phyloP scores from a whole-genome alignment of 2,797 vertebrate species.

The Gouania willdenowi region DNA sequence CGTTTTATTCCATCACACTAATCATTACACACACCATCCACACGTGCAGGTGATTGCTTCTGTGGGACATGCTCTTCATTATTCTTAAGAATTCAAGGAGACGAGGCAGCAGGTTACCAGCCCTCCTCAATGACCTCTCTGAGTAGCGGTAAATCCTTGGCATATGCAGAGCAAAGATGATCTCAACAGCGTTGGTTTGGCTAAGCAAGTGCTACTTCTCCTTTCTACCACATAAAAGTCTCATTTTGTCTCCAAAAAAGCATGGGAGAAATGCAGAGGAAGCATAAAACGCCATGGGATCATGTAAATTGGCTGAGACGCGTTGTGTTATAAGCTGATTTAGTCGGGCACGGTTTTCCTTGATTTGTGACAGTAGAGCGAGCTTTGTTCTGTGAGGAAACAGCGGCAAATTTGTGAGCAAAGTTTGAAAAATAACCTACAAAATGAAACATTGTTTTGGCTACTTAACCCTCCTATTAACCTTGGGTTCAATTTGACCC shows the following conservation, averaged over 20 bases:
- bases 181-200: neutral
- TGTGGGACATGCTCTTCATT: constrained; percentile 35
- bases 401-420: constrained; percentile 5
- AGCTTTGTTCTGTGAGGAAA: neutral
- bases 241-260: constrained; percentile 2
- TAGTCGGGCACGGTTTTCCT: constrained; percentile 8
- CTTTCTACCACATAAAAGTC: neutral
- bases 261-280: constrained; percentile 6
- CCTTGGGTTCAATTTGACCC: no score
- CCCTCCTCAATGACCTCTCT: constrained; percentile 41
- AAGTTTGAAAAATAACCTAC: no score
- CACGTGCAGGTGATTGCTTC: constrained; percentile 48
- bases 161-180: no score
- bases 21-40: constrained; percentile 24
- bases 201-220: neutral
- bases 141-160: no score
- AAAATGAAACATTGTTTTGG: no score
- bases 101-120: constrained; percentile 35
- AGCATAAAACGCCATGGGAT: constrained; percentile 9
- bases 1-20: constrained; percentile 19
- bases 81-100: constrained; percentile 48
- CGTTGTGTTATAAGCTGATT: constrained; percentile 17
- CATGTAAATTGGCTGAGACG: constrained; percentile 12
- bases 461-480: no score
- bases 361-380: constrained; percentile 15